These are phyloP conservation scores for Columbina picui DNA, from an alignment of 2,113 vertebrate genomes.

Conservation along the genomic window DNA sequence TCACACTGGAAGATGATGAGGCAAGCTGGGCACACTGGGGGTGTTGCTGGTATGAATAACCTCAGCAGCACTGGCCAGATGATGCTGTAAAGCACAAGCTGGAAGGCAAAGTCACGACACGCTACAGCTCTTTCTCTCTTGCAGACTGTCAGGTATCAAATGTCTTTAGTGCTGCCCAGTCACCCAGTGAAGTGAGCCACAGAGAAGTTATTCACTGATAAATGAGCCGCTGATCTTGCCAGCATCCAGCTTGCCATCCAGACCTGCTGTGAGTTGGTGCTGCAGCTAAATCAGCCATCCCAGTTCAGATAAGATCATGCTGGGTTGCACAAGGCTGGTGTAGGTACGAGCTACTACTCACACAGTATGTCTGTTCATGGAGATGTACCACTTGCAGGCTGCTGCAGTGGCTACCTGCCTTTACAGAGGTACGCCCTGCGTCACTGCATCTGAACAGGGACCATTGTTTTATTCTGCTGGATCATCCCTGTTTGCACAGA, in stretches of 20 bases:
- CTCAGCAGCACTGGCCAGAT: background rate
- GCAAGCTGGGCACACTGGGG: background rate
- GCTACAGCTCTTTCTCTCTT: background rate
- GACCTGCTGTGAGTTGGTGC: background rate
- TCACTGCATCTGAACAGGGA: background rate
- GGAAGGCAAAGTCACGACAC: background rate
- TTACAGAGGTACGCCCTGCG: background rate
- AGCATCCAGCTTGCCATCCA: background rate
- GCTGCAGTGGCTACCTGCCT: background rate
- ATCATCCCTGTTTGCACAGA: background rate
- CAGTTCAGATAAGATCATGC: background rate
- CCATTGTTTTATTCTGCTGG: background rate
- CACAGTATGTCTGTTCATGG: fast-evolving
- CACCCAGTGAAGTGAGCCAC: background rate
- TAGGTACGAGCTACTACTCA: background rate
- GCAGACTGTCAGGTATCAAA: background rate
- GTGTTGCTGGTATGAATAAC: background rate
- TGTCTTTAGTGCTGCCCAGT: background rate
- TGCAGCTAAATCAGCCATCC: fast-evolving
- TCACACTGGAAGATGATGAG: background rate
- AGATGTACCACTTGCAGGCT: background rate
- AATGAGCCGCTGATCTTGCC: background rate
- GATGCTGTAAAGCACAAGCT: background rate
- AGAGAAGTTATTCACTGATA: background rate
- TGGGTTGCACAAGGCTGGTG: background rate